phyloP scores from a whole-genome alignment of 1,140 invertebrate genomes.

The Cyrtorhinus lividipennis region DNA sequence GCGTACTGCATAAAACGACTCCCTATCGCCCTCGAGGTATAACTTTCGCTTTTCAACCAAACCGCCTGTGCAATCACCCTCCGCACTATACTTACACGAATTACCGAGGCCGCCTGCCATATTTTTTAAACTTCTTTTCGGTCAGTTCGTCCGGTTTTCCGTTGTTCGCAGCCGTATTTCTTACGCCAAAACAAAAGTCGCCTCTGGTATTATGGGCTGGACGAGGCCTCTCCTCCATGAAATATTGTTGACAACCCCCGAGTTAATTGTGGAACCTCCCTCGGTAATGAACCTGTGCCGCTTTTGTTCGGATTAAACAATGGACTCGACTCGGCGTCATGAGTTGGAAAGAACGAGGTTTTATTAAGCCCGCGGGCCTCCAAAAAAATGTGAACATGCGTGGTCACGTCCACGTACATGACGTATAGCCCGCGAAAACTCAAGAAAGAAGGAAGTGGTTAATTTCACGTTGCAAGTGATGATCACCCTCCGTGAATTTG shows the following conservation, averaged over 20 bases:
- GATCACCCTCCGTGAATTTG: too few species aligned
- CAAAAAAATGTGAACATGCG: too few species aligned
- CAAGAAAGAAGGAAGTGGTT: too few species aligned
- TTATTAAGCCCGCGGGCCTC: too few species aligned
- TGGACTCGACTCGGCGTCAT: not conserved
- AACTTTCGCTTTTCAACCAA: not conserved
- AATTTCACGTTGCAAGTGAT: too few species aligned
- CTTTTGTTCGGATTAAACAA: not conserved
- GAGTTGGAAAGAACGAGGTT: not conserved
- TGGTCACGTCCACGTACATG: too few species aligned
- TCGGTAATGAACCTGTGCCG: not conserved
- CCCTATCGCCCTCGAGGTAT: not conserved
- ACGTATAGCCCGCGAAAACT: too few species aligned
- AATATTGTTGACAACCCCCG: not conserved
- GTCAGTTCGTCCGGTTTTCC: not conserved
- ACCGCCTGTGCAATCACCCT: not conserved
- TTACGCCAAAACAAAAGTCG: not conserved
- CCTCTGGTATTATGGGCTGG: not conserved
- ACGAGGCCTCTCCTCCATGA: not conserved
- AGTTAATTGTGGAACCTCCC: not conserved
- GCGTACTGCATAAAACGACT: not conserved
- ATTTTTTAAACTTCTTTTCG: not conserved
- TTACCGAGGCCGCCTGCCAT: not conserved
- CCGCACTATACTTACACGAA: not conserved
- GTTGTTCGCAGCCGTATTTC: not conserved